These are phyloP conservation scores for Spodoptera picta DNA, from an alignment of 2,888 invertebrate species.

Conservation along the genomic window DNA sequence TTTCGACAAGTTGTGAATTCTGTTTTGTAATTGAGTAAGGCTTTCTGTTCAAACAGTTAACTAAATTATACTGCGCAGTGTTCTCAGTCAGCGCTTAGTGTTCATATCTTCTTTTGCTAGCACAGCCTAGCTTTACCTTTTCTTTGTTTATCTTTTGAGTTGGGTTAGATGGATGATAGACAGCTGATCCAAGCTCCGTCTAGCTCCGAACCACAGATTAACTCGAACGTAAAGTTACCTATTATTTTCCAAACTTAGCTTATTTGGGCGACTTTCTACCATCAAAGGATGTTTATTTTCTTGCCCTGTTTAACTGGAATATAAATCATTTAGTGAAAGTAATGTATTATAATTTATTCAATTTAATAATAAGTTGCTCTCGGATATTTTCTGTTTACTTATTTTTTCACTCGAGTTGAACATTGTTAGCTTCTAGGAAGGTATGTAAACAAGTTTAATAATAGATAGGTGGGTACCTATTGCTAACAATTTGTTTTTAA, in stretches of 20 bases:
- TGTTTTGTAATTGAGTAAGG: conserved; percentile 5
- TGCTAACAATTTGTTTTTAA: conserved; percentile 24
- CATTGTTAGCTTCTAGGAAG: conserved; percentile 11
- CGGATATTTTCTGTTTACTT: conserved; percentile 3
- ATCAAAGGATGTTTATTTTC: conserved; percentile 17
- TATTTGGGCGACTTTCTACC: conserved; percentile 26
- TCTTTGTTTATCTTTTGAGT: conserved; percentile 32
- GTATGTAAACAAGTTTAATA: conserved; percentile 6
- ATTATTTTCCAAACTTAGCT: neutral
- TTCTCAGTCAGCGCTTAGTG: conserved; percentile 5
- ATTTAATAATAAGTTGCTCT: neutral
- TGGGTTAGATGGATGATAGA: conserved; percentile 12
- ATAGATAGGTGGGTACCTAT: conserved; percentile 26
- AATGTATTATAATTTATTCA: conserved; percentile 13
- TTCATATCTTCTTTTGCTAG: conserved; percentile 20
- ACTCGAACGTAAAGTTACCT: neutral
- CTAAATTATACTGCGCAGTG: conserved; percentile 29
- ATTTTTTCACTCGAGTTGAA: conserved; percentile 22
- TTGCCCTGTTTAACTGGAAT: neutral
- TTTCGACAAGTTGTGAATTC: neutral
- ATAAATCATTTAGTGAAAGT: conserved; percentile 8
- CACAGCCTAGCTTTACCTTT: conserved; percentile 13
- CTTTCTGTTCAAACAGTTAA: conserved; percentile 12
- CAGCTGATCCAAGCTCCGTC: conserved; percentile 5
- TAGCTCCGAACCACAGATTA: conserved; percentile 10